Conservation (phyloP, 1,140 invertebrate species). For the Lepidurus couesii region DNA sequence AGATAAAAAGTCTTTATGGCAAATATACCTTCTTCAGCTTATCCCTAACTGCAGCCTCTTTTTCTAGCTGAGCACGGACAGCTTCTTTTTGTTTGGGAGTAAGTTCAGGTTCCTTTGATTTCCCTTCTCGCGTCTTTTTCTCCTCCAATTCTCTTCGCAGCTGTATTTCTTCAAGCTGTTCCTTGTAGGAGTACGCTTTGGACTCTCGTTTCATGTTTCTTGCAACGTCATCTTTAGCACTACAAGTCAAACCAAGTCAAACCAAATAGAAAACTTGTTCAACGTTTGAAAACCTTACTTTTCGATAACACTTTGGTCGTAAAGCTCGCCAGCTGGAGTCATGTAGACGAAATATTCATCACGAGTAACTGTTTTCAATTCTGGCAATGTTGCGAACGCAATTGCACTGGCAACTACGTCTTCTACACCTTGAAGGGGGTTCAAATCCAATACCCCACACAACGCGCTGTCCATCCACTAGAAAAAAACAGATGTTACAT, state of each 20-base stretch:
- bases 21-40: constrained; percentile 54
- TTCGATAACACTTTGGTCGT: constrained; percentile 82
- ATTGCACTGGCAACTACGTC: constrained; percentile 52
- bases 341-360: constrained; percentile 85
- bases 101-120: constrained; percentile 56
- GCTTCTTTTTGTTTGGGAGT: constrained; percentile 90
- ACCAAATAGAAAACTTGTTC: background rate
- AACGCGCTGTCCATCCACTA: constrained; percentile 41
- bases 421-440: constrained; percentile 59
- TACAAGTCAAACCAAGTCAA: constrained; percentile 54
- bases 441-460: constrained; percentile 53
- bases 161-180: constrained; percentile 91
- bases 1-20: background rate
- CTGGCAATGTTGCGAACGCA: constrained; percentile 57
- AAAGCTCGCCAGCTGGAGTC: constrained; percentile 82
- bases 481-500: background rate
- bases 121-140: constrained; percentile 69
- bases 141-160: constrained; percentile 86
- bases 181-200: constrained; percentile 94
- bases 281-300: constrained; percentile 51
- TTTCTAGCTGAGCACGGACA: constrained; percentile 76
- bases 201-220: constrained; percentile 93
- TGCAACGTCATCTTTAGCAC: constrained; percentile 49
- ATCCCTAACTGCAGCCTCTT: constrained; percentile 70
- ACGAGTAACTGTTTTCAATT: constrained; percentile 65